Conservation (phyloP, 2,888 invertebrate genomes). For the Ormyrus nitidulus region DNA sequence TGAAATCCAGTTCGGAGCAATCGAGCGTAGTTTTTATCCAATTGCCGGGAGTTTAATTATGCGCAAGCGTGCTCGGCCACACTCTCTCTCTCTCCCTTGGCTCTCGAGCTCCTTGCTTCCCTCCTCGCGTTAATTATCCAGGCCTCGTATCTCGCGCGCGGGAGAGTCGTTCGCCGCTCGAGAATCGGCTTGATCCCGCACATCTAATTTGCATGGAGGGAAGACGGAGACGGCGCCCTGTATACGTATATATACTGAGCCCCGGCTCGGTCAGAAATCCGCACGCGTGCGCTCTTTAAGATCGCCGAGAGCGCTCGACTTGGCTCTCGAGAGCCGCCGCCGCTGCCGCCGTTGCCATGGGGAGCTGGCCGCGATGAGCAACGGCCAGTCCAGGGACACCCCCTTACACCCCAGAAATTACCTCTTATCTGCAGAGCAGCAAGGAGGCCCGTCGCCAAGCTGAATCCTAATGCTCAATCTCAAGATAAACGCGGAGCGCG, state of each 20-base stretch:
- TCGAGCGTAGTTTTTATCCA: conserved; percentile 30
- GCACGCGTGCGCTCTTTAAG: conserved; percentile 3
- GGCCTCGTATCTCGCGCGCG: conserved; percentile 11
- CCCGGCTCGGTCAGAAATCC: background rate
- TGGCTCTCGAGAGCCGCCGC: background rate
- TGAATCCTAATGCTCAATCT: conserved; percentile 66
- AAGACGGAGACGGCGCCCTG: conserved; percentile 11
- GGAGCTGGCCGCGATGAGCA: conserved; percentile 67
- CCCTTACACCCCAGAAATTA: conserved; percentile 69
- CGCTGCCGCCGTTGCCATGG: conserved; percentile 28
- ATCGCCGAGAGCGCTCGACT: conserved; percentile 1
- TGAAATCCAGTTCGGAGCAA: conserved; percentile 16
- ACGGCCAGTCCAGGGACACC: conserved; percentile 70
- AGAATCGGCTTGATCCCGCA: conserved; percentile 39
- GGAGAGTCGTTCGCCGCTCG: conserved; percentile 15
- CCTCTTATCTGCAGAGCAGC: conserved; percentile 72
- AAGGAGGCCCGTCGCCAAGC: conserved; percentile 64
- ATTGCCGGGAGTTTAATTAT: conserved; percentile 22
- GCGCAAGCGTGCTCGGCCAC: conserved; percentile 15
- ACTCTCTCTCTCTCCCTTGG: background rate
- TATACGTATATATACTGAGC: background rate
- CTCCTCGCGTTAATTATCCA: conserved; percentile 28
- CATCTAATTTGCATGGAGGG: conserved; percentile 45
- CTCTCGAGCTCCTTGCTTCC: conserved; percentile 6
- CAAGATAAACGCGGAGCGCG: conserved; percentile 46